phyloP scores from a whole-genome alignment of 2,797 vertebrate species.

The Acipenser ruthenus region DNA sequence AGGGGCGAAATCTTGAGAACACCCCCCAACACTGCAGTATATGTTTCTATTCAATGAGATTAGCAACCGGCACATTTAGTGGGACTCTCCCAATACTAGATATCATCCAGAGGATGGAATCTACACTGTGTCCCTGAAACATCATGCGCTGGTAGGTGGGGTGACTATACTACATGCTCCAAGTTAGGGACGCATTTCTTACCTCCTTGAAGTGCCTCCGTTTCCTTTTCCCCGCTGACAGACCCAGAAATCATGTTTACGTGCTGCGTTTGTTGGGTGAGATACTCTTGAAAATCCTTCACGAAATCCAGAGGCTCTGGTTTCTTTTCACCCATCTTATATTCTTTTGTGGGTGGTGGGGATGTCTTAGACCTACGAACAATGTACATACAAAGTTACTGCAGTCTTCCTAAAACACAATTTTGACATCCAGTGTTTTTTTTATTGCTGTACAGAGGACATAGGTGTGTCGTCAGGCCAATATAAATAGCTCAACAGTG shows the following conservation, averaged over 20 bases:
- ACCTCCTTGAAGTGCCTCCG: slow-evolving; percentile 86
- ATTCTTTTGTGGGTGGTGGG: neutral
- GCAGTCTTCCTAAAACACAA: neutral
- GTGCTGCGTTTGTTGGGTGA: slow-evolving; percentile 97
- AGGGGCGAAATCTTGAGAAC: neutral
- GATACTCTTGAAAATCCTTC: slow-evolving; percentile 97
- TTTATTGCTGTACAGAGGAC: neutral
- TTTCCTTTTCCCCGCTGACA: slow-evolving; percentile 88
- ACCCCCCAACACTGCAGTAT: too few species aligned
- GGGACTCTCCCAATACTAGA: neutral
- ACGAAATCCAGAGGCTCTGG: slow-evolving; percentile 95
- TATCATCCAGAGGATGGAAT: neutral
- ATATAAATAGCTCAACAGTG: too few species aligned
- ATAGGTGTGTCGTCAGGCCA: too few species aligned
- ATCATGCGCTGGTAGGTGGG: too few species aligned
- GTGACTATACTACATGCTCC: too few species aligned
- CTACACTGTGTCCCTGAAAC: neutral
- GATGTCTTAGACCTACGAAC: neutral
- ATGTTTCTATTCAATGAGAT: neutral
- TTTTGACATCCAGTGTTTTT: neutral
- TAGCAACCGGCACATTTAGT: neutral
- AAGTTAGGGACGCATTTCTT: slow-evolving; percentile 21
- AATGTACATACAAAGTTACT: neutral
- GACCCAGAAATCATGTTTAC: slow-evolving; percentile 99
- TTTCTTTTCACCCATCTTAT: slow-evolving; percentile 92